A percentile compares a stretch with the other conserved stretches of the same genome.
Conservation (phyloP, 1,140 invertebrate species). For the Ridgeia piscesae region DNA sequence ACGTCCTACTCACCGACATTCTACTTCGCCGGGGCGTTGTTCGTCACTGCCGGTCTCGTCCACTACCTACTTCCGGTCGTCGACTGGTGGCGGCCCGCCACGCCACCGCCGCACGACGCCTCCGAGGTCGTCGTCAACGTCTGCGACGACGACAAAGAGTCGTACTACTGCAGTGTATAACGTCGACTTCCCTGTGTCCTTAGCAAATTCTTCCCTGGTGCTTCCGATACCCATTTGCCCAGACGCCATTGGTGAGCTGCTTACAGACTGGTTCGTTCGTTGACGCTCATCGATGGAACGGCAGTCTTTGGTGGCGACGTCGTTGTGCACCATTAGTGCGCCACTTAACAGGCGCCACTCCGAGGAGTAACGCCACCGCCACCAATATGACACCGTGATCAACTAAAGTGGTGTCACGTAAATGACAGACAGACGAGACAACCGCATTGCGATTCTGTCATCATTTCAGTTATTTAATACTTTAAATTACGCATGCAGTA, state of each 20-base stretch:
- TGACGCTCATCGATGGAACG: neutral
- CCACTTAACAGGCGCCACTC: neutral
- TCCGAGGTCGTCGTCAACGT: neutral
- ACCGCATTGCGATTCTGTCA: too few species aligned
- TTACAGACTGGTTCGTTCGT: neutral
- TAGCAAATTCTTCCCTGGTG: neutral
- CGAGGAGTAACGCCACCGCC: neutral
- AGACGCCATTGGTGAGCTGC: neutral
- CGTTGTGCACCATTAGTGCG: neutral
- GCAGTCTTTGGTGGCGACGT: neutral
- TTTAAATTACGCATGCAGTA: too few species aligned
- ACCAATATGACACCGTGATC: neutral
- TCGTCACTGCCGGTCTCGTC: conserved; percentile 18
- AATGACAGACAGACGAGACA: too few species aligned
- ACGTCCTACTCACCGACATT: conserved; percentile 17
- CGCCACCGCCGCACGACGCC: neutral
- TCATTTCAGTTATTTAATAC: too few species aligned
- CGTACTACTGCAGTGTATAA: neutral
- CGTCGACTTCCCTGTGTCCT: neutral
- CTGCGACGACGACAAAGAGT: neutral
- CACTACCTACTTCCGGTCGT: conserved; percentile 20
- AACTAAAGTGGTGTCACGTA: too few species aligned
- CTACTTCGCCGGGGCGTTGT: conserved; percentile 23
- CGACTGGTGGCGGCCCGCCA: neutral
- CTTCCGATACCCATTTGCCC: neutral